Evolutionary conservation across 2,113 vertebrate species (phyloP).

Genomic region (Dromaius novaehollandiae): DNA sequence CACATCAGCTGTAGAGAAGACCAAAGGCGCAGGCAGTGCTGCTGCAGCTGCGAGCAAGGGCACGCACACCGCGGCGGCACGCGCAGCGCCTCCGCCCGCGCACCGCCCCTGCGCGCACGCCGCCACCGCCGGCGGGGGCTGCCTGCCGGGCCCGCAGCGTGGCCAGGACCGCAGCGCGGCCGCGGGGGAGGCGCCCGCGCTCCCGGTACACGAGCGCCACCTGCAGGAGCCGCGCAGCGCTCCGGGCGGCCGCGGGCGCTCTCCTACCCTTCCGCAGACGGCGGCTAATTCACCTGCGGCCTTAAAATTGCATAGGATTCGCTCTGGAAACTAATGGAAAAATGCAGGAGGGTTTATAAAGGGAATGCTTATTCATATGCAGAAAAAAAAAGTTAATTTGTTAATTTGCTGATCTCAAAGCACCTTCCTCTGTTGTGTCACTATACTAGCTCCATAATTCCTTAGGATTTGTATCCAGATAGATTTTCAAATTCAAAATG

Average conservation of each 20-base stretch:
- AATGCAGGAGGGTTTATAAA: neutral
- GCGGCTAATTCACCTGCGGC: too few relatives aligned
- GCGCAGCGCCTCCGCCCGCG: neutral
- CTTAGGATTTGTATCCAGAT: neutral
- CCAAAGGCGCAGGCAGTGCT: fast-evolving
- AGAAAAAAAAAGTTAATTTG: neutral
- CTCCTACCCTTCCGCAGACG: too few relatives aligned
- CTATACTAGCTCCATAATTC: neutral
- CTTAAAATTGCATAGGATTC: neutral
- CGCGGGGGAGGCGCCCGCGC: too few relatives aligned
- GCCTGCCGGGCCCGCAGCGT: too few relatives aligned
- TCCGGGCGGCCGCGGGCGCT: too few relatives aligned
- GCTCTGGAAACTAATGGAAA: neutral
- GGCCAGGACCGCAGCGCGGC: too few relatives aligned
- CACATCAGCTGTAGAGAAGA: fast-evolving
- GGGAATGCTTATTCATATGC: neutral
- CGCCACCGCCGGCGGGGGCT: too few relatives aligned
- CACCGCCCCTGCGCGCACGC: too few relatives aligned
- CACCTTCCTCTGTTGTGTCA: too few relatives aligned
- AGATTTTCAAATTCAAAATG: neutral
- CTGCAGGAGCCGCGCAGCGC: too few relatives aligned
- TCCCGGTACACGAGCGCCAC: too few relatives aligned
- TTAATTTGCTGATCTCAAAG: too few relatives aligned
- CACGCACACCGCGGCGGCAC: neutral
- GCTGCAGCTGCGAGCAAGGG: neutral